These are phyloP conservation scores for Psilopsiagon aurifrons DNA, from an alignment of 2,113 vertebrate species.

Conservation along the genomic window DNA sequence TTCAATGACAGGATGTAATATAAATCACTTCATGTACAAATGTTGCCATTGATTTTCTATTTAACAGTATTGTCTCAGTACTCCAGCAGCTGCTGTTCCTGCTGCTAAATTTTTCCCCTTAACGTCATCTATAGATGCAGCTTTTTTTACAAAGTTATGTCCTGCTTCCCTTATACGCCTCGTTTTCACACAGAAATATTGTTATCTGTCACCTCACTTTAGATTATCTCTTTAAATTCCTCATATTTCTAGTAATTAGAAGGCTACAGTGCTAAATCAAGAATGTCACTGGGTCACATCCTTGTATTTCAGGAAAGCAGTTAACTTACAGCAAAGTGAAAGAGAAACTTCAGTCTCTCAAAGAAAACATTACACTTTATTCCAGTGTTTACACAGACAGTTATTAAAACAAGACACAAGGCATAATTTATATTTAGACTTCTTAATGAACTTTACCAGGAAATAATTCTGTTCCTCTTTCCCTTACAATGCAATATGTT, in stretches of 20 bases:
- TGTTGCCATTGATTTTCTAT: constrained; percentile 35
- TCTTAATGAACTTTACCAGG: not conserved
- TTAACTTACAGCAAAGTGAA: not conserved
- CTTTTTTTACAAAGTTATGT: not conserved
- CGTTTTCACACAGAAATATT: not conserved
- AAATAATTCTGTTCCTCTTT: not conserved
- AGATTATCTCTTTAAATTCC: not conserved
- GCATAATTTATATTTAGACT: not conserved
- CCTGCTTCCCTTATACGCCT: not conserved
- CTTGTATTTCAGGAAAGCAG: not conserved
- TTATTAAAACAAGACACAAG: not conserved
- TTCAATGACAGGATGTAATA: not conserved
- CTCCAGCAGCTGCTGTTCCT: not conserved
- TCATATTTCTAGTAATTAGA: not conserved
- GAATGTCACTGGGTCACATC: not conserved
- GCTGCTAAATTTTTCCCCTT: not conserved
- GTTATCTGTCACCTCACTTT: not conserved
- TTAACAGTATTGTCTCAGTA: constrained; percentile 2
- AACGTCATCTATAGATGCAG: not conserved
- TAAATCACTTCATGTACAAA: constrained; percentile 30
- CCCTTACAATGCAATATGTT: not conserved
- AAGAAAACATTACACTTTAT: not conserved
- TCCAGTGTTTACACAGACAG: not conserved
- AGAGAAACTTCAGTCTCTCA: not conserved
- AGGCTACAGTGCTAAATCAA: not conserved